These are phyloP conservation scores for Anolis sagrei DNA, from an alignment of 2,113 vertebrate species.

Conservation along the genomic window DNA sequence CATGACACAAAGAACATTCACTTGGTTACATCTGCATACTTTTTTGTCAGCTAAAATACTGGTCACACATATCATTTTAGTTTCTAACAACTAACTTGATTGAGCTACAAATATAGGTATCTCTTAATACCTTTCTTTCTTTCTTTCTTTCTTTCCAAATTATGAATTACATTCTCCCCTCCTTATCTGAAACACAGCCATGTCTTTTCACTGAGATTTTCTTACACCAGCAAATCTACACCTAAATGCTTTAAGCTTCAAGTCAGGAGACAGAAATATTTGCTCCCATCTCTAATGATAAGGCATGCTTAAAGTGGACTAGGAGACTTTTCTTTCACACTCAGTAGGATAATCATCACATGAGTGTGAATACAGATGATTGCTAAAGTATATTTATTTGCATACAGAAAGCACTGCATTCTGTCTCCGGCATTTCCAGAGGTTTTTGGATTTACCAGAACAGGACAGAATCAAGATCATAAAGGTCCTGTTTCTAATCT, in stretches of 20 bases:
- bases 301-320: not conserved
- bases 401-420: not conserved
- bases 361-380: not conserved
- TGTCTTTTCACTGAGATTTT: not conserved
- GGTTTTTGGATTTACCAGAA: not conserved
- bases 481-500: not conserved
- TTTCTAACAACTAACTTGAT: not conserved
- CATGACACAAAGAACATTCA: not conserved
- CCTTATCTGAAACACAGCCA: conserved; percentile 18
- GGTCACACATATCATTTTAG: not conserved
- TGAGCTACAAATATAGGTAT: conserved; percentile 50
- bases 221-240: not conserved
- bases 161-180: conserved; percentile 60
- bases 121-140: conserved; percentile 51
- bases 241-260: not conserved
- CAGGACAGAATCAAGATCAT: not conserved
- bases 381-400: not conserved
- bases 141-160: conserved; percentile 57
- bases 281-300: not conserved
- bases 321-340: not conserved
- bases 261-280: not conserved
- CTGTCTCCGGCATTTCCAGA: not conserved
- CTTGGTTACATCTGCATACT: not conserved
- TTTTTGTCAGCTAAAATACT: not conserved
- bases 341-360: not conserved